A percentile compares a stretch with the other conserved stretches of the same genome.
phyloP scores from a whole-genome alignment of 2,888 invertebrate species.

The Perdita meconis region DNA sequence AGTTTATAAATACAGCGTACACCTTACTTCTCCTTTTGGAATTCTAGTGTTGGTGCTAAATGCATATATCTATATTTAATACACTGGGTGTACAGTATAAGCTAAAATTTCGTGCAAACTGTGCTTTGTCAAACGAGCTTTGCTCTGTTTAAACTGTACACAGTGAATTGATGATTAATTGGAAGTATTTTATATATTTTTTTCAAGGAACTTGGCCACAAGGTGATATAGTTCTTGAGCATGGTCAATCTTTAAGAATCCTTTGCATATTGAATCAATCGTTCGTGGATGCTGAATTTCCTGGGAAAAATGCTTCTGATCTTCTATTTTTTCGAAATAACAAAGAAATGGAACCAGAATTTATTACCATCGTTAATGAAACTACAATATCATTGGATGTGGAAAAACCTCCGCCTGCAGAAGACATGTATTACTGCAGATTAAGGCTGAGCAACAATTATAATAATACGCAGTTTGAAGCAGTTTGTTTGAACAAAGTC shows the following conservation, averaged over 20 bases:
- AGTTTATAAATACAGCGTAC: conserved; percentile 77
- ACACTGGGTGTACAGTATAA: conserved; percentile 55
- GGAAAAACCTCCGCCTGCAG: conserved; percentile 85
- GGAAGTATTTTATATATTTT: not conserved
- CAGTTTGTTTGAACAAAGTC: conserved; percentile 86
- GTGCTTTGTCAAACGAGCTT: not conserved
- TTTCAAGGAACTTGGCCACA: conserved; percentile 84
- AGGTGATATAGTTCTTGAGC: conserved; percentile 86
- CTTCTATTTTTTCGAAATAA: conserved; percentile 84
- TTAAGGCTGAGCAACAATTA: conserved; percentile 81
- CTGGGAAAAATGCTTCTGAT: conserved; percentile 85
- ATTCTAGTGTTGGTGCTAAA: conserved; percentile 77
- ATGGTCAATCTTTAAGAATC: conserved; percentile 88
- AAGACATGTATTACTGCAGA: conserved; percentile 86
- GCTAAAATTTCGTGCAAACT: conserved; percentile 33
- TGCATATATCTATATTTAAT: conserved; percentile 80
- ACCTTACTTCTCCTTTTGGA: conserved; percentile 77
- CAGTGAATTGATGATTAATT: not conserved
- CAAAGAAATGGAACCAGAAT: conserved; percentile 82
- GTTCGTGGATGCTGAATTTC: conserved; percentile 80
- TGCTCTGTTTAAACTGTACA: not conserved
- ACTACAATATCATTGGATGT: conserved; percentile 87
- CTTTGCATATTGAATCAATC: conserved; percentile 87
- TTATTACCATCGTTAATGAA: conserved; percentile 86
- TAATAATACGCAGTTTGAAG: conserved; percentile 70